A percentile compares a stretch with the other conserved stretches of the same genome.
These are phyloP conservation scores for Gortyna flavago DNA, from an alignment of 2,888 invertebrate species.

Conservation along the genomic window DNA sequence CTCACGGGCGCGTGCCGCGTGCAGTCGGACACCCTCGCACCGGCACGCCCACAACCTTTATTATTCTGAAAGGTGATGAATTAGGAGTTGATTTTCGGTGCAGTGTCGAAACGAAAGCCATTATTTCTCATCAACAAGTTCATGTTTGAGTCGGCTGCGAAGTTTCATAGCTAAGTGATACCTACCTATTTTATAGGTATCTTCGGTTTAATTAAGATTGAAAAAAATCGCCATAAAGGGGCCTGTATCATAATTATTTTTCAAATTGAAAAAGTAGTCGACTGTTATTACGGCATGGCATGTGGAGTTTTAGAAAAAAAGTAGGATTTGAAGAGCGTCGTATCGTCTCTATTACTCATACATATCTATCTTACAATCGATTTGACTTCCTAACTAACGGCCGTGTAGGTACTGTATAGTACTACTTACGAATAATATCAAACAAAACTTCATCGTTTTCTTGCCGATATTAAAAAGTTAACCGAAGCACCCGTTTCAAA, in stretches of 20 bases:
- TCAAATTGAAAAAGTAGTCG: neutral
- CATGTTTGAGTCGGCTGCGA: neutral
- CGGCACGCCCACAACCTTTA: slow-evolving; percentile 2
- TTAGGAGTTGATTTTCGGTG: neutral
- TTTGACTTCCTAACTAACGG: neutral
- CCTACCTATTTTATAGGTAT: neutral
- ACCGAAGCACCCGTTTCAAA: neutral
- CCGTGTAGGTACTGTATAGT: neutral
- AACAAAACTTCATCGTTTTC: neutral
- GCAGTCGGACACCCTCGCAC: neutral
- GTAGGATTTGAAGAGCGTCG: neutral
- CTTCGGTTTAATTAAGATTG: neutral
- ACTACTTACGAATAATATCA: neutral
- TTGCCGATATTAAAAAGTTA: neutral
- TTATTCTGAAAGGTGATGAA: slow-evolving; percentile 13
- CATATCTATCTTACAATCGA: neutral
- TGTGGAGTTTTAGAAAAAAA: neutral
- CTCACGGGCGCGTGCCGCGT: slow-evolving; percentile 19
- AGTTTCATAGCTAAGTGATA: neutral
- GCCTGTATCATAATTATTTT: neutral
- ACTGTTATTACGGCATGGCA: neutral
- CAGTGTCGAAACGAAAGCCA: neutral
- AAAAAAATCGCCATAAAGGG: neutral
- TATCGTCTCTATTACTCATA: neutral
- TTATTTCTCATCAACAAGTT: neutral